Percentiles rank a stretch among this genome's conserved stretches.
phyloP scores from a whole-genome alignment of 2,797 vertebrate genomes.

The Sebastolobus alascanus region DNA sequence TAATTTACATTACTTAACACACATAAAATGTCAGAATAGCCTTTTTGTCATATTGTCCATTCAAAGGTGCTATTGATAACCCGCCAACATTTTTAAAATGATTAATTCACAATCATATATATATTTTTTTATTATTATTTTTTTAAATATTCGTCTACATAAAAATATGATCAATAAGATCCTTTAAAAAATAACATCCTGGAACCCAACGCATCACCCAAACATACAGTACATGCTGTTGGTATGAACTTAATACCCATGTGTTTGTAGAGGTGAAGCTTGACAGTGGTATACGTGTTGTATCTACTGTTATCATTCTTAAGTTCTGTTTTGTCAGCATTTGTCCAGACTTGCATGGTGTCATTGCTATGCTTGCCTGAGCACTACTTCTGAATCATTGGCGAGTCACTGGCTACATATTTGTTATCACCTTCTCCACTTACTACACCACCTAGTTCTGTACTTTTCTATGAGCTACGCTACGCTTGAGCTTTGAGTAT shows the following conservation, averaged over 20 bases:
- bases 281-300: not conserved
- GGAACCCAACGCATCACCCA: not conserved
- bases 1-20: not conserved
- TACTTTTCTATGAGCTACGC: not conserved
- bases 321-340: not conserved
- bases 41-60: not conserved
- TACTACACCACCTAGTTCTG: not conserved
- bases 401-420: not conserved
- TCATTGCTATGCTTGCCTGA: slow-evolving; percentile 13
- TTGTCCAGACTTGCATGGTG: slow-evolving; percentile 19
- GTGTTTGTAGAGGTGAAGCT: not conserved
- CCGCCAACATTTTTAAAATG: no score
- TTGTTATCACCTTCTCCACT: not conserved
- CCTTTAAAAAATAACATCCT: no score
- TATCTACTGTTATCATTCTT: slow-evolving; percentile 3
- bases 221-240: not conserved
- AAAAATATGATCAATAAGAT: no score
- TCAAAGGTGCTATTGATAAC: no score
- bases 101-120: no score
- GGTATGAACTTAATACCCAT: not conserved
- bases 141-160: no score
- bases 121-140: no score
- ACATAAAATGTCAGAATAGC: not conserved
- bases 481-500: not conserved
- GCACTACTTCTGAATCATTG: slow-evolving; percentile 18